These are phyloP conservation scores for Notechis scutatus DNA, from an alignment of 2,113 vertebrate species.

Conservation along the genomic window DNA sequence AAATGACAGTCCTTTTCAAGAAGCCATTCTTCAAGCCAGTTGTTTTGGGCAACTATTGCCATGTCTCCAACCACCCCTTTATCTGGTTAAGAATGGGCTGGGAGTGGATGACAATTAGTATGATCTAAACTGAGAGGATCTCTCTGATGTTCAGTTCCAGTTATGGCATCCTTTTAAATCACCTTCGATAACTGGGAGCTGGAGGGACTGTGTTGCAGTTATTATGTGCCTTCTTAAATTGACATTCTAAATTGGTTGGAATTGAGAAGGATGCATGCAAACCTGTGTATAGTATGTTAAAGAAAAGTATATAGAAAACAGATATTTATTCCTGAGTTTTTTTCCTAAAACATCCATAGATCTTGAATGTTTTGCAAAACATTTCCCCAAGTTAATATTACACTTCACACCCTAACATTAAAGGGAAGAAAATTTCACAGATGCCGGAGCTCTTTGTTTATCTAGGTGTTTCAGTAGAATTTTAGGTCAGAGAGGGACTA, in stretches of 20 bases:
- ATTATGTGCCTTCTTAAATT: not conserved
- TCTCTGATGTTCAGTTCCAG: not conserved
- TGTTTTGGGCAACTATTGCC: not conserved
- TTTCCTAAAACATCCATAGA: not conserved
- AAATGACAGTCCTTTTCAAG: not conserved
- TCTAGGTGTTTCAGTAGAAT: conserved; percentile 8
- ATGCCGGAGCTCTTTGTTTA: not conserved
- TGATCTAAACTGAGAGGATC: not conserved
- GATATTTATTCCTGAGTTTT: not conserved
- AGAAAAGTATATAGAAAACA: not conserved
- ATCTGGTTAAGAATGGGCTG: not conserved
- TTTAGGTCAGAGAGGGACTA: conserved; percentile 3
- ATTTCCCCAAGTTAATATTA: not conserved
- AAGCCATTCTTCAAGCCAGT: not conserved
- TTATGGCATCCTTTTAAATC: not conserved
- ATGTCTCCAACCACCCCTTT: not conserved
- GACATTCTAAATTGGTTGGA: not conserved
- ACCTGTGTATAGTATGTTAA: not conserved
- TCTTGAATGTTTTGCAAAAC: not conserved
- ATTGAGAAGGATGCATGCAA: not conserved
- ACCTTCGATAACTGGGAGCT: not conserved
- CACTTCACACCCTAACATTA: not conserved
- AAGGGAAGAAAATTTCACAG: not conserved
- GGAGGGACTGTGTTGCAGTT: not conserved
- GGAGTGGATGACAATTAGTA: not conserved